phyloP scores from a whole-genome alignment of 2,888 invertebrate genomes.

The Aporophyla nigra region DNA sequence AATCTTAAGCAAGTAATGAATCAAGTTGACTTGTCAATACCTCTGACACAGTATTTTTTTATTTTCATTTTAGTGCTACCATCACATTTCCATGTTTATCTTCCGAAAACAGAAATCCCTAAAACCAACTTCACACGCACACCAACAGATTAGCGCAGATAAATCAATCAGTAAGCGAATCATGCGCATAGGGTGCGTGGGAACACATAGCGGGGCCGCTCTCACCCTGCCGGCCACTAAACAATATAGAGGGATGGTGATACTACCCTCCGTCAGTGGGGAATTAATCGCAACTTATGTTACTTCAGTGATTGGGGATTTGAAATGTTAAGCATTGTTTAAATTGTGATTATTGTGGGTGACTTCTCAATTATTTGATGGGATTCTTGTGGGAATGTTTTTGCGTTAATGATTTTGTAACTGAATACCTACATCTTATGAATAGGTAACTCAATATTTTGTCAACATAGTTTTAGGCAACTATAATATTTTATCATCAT shows the following conservation, averaged over 20 bases:
- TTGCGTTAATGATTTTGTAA: background rate
- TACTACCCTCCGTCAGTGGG: constrained; percentile 43
- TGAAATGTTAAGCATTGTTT: constrained; percentile 32
- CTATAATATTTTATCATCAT: no score
- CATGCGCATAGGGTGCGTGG: constrained; percentile 70
- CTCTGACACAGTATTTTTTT: no score
- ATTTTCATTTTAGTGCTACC: background rate
- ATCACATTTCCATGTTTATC: background rate
- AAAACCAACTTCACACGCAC: constrained; percentile 37
- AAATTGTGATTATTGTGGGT: constrained; percentile 32
- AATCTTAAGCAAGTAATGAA: no score
- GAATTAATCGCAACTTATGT: constrained; percentile 66
- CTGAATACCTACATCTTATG: background rate
- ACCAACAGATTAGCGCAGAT: constrained; percentile 60
- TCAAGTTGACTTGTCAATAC: background rate
- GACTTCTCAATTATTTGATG: constrained; percentile 23
- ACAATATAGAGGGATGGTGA: constrained; percentile 43
- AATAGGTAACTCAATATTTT: background rate
- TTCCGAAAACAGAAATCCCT: constrained; percentile 7
- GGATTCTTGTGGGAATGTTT: background rate
- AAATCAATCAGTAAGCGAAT: constrained; percentile 64
- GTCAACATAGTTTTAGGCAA: background rate
- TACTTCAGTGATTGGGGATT: constrained; percentile 54
- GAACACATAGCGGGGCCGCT: constrained; percentile 69
- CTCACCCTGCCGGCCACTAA: constrained; percentile 54